phyloP scores from a whole-genome alignment of 2,113 vertebrate genomes.

The Emydocephalus ijimae region DNA sequence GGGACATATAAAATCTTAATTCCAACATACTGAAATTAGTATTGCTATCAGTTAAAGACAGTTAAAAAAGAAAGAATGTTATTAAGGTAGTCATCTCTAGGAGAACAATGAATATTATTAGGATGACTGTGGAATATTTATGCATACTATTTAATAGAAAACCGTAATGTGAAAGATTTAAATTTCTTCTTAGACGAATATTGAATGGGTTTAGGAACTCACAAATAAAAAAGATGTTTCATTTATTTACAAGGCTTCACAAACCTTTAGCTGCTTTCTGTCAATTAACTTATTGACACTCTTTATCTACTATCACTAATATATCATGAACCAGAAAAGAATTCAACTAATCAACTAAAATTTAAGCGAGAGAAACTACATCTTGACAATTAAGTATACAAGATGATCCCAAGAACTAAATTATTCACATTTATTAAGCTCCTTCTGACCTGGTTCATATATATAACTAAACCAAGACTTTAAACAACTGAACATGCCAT shows the following conservation, averaged over 20 bases:
- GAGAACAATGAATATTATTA: not conserved
- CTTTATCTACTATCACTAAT: not conserved
- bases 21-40: conserved; percentile 30
- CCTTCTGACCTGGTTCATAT: not conserved
- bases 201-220: not conserved
- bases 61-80: conserved; percentile 21
- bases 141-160: not conserved
- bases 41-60: not conserved
- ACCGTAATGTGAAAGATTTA: not conserved
- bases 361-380: not conserved
- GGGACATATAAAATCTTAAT: conserved; percentile 41
- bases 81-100: conserved; percentile 10
- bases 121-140: not conserved
- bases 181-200: not conserved
- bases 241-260: not conserved
- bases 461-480: not conserved
- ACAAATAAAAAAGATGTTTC: not conserved
- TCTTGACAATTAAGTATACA: not conserved
- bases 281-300: not conserved
- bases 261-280: not conserved
- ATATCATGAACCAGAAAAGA: not conserved
- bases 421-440: not conserved
- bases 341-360: not conserved
- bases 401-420: not conserved
- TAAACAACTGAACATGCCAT: not conserved